Evolutionary conservation across 2,888 invertebrate genomes (phyloP).

Genomic region (Acleris holmiana): DNA sequence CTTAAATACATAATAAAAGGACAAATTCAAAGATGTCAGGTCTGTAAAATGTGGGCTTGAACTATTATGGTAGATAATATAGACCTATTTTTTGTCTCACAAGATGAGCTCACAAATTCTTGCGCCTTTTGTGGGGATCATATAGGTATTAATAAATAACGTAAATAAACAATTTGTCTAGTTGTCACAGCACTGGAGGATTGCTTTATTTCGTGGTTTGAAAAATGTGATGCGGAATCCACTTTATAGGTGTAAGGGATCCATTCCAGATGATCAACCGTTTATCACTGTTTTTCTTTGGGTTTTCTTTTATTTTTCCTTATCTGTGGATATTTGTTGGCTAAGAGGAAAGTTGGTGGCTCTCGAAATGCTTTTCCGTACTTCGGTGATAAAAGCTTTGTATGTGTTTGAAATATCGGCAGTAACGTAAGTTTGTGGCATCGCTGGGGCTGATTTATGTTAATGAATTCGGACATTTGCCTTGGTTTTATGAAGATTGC

Average conservation of each 20-base stretch:
- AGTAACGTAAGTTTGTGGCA: slow-evolving; percentile 23
- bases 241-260: slow-evolving; percentile 61
- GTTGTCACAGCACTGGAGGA: slow-evolving; percentile 50
- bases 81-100: not conserved
- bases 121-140: slow-evolving; percentile 41
- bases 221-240: slow-evolving; percentile 57
- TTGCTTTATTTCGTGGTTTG: slow-evolving; percentile 57
- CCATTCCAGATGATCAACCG: slow-evolving; percentile 64
- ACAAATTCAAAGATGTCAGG: too few species aligned
- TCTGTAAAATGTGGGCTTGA: too few species aligned
- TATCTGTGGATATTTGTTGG: slow-evolving; percentile 43
- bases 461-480: not conserved
- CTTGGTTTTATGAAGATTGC: too few species aligned
- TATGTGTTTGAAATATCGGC: slow-evolving; percentile 19
- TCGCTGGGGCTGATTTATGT: not conserved
- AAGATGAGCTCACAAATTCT: slow-evolving; percentile 8
- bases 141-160: slow-evolving; percentile 55
- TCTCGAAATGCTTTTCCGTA: slow-evolving; percentile 33
- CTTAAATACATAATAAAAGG: too few species aligned
- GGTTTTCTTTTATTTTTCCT: slow-evolving; percentile 41
- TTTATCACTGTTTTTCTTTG: slow-evolving; percentile 57
- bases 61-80: too few species aligned
- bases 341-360: slow-evolving; percentile 39
- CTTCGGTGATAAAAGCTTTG: slow-evolving; percentile 30
- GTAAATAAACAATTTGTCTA: slow-evolving; percentile 62